Evolutionary conservation across 1,140 invertebrate species (phyloP).

Genomic region (Dendrolimus punctatus): DNA sequence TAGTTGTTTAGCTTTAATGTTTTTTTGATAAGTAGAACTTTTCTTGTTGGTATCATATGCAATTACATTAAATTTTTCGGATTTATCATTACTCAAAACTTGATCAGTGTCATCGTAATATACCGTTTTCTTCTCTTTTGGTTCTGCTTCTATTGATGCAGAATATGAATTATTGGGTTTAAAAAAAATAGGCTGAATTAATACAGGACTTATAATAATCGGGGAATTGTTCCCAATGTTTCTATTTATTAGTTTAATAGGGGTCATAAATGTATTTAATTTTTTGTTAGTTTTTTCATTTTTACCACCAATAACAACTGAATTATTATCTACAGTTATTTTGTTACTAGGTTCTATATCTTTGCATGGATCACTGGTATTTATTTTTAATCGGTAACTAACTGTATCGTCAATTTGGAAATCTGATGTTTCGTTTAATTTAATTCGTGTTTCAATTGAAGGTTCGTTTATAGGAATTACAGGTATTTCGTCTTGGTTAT

Average conservation of each 20-base stretch:
- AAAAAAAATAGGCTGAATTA: conserved; percentile 53
- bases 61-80: conserved; percentile 10
- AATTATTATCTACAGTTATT: conserved; percentile 5
- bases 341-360: conserved; percentile 6
- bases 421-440: conserved; percentile 1
- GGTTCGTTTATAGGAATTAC: not conserved
- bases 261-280: conserved; percentile 42
- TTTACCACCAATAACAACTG: conserved; percentile 11
- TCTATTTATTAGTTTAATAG: conserved; percentile 42
- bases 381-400: conserved; percentile 64
- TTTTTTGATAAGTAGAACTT: conserved; percentile 45
- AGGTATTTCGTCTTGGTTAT: conserved; percentile 1
- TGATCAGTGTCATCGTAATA: conserved; percentile 61
- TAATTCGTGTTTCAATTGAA: not conserved
- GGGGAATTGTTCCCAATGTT: conserved; percentile 35
- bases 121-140: conserved; percentile 36
- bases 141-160: conserved; percentile 13
- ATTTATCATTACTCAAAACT: conserved; percentile 28
- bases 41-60: conserved; percentile 27
- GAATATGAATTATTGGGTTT: conserved; percentile 19
- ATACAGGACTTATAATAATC: conserved; percentile 52
- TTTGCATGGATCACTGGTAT: conserved; percentile 23
- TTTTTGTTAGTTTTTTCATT: conserved; percentile 21
- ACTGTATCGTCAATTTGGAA: conserved; percentile 39
- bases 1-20: conserved; percentile 37